Conservation (phyloP, 92 coral and sea anemone species). For the Montipora capitata region DNA sequence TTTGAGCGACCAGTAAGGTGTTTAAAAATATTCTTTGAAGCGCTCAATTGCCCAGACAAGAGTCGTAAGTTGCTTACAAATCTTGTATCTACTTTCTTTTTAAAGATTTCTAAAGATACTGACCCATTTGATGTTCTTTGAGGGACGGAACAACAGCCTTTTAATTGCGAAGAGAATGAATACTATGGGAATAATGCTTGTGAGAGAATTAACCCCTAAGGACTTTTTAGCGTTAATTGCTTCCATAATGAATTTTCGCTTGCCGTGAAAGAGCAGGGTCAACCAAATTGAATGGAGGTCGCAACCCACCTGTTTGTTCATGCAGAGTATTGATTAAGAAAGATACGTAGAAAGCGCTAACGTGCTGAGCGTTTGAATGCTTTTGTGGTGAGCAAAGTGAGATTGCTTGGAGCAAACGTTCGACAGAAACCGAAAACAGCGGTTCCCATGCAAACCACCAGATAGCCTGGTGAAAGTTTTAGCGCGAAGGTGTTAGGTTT, state of each 20-base stretch:
- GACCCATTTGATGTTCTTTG: constrained; percentile 96
- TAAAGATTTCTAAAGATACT: constrained; percentile 89
- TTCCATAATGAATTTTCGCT: constrained; percentile 80
- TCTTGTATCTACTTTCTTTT: constrained; percentile 84
- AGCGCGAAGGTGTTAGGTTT: not conserved
- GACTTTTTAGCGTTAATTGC: constrained; percentile 84
- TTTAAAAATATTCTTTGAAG: constrained; percentile 31
- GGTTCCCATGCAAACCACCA: constrained; percentile 5
- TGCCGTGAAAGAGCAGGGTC: constrained; percentile 54
- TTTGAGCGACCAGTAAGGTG: constrained; percentile 15
- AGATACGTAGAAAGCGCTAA: constrained; percentile 8
- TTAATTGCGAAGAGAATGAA: constrained; percentile 93
- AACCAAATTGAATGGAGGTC: constrained; percentile 34
- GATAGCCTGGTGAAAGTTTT: not conserved
- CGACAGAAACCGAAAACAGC: not conserved
- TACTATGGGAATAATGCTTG: constrained; percentile 89
- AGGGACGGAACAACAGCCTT: constrained; percentile 90
- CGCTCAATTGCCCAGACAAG: constrained; percentile 57
- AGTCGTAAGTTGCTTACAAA: constrained; percentile 70
- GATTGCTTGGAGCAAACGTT: not conserved
- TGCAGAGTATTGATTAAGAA: constrained; percentile 42
- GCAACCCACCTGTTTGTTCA: constrained; percentile 4
- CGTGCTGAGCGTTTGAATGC: constrained; percentile 34
- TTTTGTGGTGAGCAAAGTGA: constrained; percentile 14
- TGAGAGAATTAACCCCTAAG: constrained; percentile 88